Base-by-base conservation (phyloP, 2,797 vertebrate species). In the Harpagifer antarcticus region DNA sequence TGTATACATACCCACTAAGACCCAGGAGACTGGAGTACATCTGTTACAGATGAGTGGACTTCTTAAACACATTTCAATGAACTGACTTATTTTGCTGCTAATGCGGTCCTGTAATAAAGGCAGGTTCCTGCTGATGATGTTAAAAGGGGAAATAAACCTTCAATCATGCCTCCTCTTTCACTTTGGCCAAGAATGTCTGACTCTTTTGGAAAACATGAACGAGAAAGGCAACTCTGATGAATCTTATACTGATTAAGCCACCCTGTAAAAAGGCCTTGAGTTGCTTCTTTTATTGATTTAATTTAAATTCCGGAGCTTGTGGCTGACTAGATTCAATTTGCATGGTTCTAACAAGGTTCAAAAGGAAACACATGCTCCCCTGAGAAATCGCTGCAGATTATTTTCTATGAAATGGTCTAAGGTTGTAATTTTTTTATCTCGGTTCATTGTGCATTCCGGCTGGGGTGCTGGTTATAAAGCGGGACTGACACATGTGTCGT, bases 11-110 rank as follows among this genome's bases (percentile, higher is more conserved):
- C 20, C 58, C 59, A 63, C 57, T 42, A 58, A 79, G 78, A 67
- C 84, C 68, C 83, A 68, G 64, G 77, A 84, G 83, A 84, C 68
- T 57, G 52, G 43, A 79, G 68, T 76, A 71, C 82, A 88, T 90
- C 84, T 86, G 88, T 81, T 87, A 84, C 67, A 76, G 78, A 81
- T 84, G 79, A 84, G 72, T 67, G 59, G 48, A 63, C 76, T 72
- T 86, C 74, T 88, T 88, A 82, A 88, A 86, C 66, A 86, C 85
- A 73, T 89, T 87, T 87, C 76, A 81, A 66, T 84, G 77, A 84
- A 75, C 52, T 76, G 67, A 85, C 65, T 83, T n/a, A n/a, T n/a
- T n/a, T n/a, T n/a, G 78, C 70, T 74, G 85, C 72, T 86, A 89
- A 89, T 88, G 77, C 10, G n/a, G 48, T 79, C 20, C 61, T 58